Evolutionary conservation across 2,888 invertebrate species (phyloP).

Genomic region (Amitus sp.): DNA sequence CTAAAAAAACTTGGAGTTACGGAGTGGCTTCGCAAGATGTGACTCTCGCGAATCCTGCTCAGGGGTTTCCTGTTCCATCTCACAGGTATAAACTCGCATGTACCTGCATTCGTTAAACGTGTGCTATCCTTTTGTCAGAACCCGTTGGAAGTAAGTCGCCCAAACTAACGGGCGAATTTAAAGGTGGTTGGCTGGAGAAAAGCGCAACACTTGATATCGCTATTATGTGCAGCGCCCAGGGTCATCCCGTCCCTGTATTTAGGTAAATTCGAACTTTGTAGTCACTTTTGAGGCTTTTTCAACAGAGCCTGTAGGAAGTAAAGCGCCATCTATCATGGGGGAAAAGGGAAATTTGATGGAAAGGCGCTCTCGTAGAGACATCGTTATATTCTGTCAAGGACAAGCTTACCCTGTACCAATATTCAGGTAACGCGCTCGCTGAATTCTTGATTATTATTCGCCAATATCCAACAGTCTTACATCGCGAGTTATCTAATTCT

Average conservation of each 20-base stretch:
- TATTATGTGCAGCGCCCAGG: conserved; percentile 78
- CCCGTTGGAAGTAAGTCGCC: conserved; percentile 71
- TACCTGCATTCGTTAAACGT: background rate
- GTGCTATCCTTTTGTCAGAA: conserved; percentile 56
- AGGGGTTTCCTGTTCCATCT: conserved; percentile 75
- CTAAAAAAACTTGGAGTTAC: conserved; percentile 70
- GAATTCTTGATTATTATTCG: too few relatives aligned
- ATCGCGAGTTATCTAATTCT: too few relatives aligned
- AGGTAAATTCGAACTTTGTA: conserved; percentile 65
- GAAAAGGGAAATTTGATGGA: conserved; percentile 67
- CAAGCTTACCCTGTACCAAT: conserved; percentile 77
- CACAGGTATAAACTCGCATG: conserved; percentile 61
- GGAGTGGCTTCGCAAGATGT: conserved; percentile 73
- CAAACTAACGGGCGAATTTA: conserved; percentile 70
- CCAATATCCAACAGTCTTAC: too few relatives aligned
- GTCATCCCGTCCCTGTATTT: conserved; percentile 69
- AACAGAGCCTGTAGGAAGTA: conserved; percentile 69
- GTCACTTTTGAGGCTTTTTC: conserved; percentile 28
- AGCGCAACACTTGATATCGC: conserved; percentile 63
- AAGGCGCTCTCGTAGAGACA: conserved; percentile 63
- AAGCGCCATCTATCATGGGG: conserved; percentile 68
- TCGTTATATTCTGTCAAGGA: conserved; percentile 70
- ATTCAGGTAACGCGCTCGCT: conserved; percentile 72
- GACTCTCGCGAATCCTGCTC: conserved; percentile 74
- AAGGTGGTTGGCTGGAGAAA: conserved; percentile 53